Evolutionary conservation across 1,140 invertebrate genomes (phyloP).

Genomic region (Teleogryllus occipitalis): DNA sequence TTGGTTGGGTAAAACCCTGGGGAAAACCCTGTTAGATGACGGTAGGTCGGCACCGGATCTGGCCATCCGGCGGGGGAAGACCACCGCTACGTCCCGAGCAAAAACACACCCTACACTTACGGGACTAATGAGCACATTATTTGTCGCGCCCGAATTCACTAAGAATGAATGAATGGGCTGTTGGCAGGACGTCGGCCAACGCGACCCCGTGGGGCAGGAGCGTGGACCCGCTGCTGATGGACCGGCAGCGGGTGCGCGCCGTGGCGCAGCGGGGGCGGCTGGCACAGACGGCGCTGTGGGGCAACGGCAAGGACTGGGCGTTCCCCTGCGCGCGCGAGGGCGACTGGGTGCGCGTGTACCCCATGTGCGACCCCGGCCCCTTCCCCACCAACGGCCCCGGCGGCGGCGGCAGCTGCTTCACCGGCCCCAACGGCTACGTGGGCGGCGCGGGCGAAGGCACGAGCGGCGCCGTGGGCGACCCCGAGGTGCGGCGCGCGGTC

Average conservation of each 20-base stretch:
- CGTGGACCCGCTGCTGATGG: not conserved
- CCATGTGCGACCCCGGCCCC: slow-evolving; percentile 25
- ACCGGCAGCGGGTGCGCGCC: not conserved
- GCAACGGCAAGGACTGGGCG: slow-evolving; percentile 53
- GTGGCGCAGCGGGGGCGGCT: not conserved
- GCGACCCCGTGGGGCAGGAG: not conserved
- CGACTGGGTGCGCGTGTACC: slow-evolving; percentile 53
- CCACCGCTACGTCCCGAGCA: too few relatives aligned
- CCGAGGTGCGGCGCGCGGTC: not conserved
- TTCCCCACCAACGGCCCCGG: not conserved
- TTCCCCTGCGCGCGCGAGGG: slow-evolving; percentile 44
- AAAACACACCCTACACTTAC: too few relatives aligned
- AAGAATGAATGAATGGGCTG: too few relatives aligned
- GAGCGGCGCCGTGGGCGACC: not conserved
- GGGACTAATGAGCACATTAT: too few relatives aligned
- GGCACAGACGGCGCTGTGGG: slow-evolving; percentile 36
- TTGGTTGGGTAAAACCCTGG: too few relatives aligned
- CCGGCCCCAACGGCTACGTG: not conserved
- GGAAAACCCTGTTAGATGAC: too few relatives aligned
- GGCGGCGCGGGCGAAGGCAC: not conserved
- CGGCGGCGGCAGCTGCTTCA: not conserved
- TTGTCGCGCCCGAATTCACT: too few relatives aligned
- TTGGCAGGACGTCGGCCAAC: too few relatives aligned
- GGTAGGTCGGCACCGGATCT: too few relatives aligned
- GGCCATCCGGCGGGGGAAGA: too few relatives aligned